Percentiles rank a stretch among this genome's conserved stretches.
Evolutionary conservation across 1,140 invertebrate genomes (phyloP).

Genomic region (Zaprionus nigranus): DNA sequence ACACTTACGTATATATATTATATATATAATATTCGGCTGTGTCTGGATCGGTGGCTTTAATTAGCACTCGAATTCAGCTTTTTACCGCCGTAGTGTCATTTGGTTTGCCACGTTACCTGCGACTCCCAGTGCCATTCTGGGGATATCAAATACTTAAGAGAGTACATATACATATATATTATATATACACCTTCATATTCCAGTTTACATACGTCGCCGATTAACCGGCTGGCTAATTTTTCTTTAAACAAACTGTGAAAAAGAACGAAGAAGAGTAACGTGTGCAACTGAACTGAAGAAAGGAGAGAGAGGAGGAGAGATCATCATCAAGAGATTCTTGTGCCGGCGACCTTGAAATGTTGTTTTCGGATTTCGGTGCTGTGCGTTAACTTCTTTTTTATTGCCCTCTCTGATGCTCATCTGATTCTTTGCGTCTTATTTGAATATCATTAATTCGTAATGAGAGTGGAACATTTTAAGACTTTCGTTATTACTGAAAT

Average conservation of each 20-base stretch:
- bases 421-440: slow-evolving; percentile 3
- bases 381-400: slow-evolving; percentile 18
- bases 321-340: slow-evolving; percentile 58
- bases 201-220: slow-evolving; percentile 60
- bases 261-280: slow-evolving; percentile 25
- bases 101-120: slow-evolving; percentile 57
- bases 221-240: slow-evolving; percentile 75
- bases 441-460: background rate
- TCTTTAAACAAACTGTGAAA: slow-evolving; percentile 67
- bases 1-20: slow-evolving; percentile 13
- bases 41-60: slow-evolving; percentile 61
- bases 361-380: slow-evolving; percentile 50
- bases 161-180: slow-evolving; percentile 11
- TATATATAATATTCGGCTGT: slow-evolving; percentile 27
- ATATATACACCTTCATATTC: slow-evolving; percentile 32
- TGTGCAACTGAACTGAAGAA: slow-evolving; percentile 10
- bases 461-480: background rate
- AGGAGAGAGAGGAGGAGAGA: slow-evolving; percentile 16
- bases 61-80: slow-evolving; percentile 72
- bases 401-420: slow-evolving; percentile 2
- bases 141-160: slow-evolving; percentile 10
- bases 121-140: slow-evolving; percentile 30
- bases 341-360: slow-evolving; percentile 64
- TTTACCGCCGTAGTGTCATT: slow-evolving; percentile 12
- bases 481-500: no score